Conservation (phyloP, 2,113 vertebrate species). For the Myrmophylax atrothorax region DNA sequence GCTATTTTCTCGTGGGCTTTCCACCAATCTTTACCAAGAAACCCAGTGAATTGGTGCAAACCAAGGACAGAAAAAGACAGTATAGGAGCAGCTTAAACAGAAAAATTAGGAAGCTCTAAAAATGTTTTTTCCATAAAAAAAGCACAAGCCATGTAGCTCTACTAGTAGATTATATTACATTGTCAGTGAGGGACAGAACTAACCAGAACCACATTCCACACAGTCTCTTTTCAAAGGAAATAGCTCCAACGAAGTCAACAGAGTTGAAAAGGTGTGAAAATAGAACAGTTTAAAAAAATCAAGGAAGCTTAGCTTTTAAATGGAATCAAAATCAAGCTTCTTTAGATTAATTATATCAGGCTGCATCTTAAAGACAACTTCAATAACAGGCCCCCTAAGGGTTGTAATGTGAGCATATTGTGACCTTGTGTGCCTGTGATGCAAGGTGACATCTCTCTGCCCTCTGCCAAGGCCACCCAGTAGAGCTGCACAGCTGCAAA, state of each 20-base stretch:
- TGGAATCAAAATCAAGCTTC: background rate
- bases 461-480: rapidly evolving
- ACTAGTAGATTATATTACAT: background rate
- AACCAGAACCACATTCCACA: background rate
- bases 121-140: background rate
- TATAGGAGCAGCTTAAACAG: background rate
- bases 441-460: background rate
- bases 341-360: background rate
- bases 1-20: background rate
- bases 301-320: background rate
- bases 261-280: background rate
- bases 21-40: background rate
- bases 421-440: rapidly evolving
- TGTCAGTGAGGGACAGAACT: background rate
- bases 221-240: background rate
- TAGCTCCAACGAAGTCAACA: background rate
- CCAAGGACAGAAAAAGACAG: background rate
- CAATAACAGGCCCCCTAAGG: rapidly evolving
- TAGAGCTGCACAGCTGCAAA: background rate
- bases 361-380: no score
- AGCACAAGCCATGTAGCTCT: background rate
- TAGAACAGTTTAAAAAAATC: background rate
- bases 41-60: background rate
- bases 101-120: background rate
- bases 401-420: background rate